Base-by-base conservation (phyloP, 2,113 vertebrate species). In the Potamarius usumacintae region DNA sequence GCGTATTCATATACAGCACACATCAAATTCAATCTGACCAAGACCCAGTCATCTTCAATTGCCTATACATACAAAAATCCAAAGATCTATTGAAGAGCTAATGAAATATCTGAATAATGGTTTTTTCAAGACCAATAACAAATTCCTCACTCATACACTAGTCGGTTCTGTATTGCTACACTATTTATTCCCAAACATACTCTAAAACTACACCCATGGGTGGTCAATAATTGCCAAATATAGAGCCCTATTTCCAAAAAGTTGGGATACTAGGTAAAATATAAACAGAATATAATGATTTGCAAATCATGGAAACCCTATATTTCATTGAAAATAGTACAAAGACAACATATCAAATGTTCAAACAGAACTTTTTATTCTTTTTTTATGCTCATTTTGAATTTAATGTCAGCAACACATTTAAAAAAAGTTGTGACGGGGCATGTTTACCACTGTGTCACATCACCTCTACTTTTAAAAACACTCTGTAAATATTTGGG, bases 11-110 rank as follows among this genome's bases (percentile, higher is more conserved):
- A 42, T 53, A 50, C 14, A 67, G 48, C 48, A 60, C 34, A 69
- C 67, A 27, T 63, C 74, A 84, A 84, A 81, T 81, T 65, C 22
- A 85, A 72, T 88, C 74, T 81, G 77, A n/a, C 57, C 53, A 34
- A 74, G 77, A 9, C 50, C 53, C 48, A 80, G 83, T 88, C 79
- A 72, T 85, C 42, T 81, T 72, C 17, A 81, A 67, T 53, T 34
- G 34, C 69, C n/a, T 85, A 80, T 82, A 82, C 62, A 62, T 82
- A 85, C 30, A 55, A 63, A 55, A 81, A 48, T 48, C 60, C 57
- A 85, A 84, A 58, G 76, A 81, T 72, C 9, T 62, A 72, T 42
- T 17, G 34, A 55, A 88, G 50, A 76, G 69, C 14, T 58, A 78
- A 34, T 82, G 83, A 81, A 72, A 72, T 60, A 81, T 74, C 34